Evolutionary conservation across 2,888 invertebrate genomes (phyloP), one percentile per base, ranked within the genome.

Genomic region (Leucoma salicis): DNA sequence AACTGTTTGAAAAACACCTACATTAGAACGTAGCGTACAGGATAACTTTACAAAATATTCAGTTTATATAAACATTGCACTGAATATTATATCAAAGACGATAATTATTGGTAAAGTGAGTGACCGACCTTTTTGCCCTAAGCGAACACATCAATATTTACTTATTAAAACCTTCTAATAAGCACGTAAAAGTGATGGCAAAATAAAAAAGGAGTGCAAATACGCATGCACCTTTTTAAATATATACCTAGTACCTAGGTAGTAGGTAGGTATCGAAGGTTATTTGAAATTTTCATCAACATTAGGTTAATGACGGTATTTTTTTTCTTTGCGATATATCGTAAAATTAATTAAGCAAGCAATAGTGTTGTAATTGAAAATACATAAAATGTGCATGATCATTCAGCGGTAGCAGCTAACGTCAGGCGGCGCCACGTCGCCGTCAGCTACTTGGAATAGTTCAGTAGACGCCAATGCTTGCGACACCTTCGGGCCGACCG

Each of bases 401-500:
- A 58, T 58, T 50, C 39, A 51, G 53, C 37, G 39, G 32, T 31
- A 52, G 53, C 48, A 55, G 53, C 36, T 35, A 40, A 63, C 62
- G 59, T 60, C 60, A 62, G 64, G 81, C 78, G 78, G 68, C 50
- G 58, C 77, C 79, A 78, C 46, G 52, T 61, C 57, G 66, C 49
- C 53, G 67, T 70, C 71, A 64, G 68, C 67, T 69, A 66, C 63
- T 76, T 76, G 66, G 68, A 78, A 82, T 77, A 70, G 63, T 63
- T 69, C 66, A 76, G 71, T 73, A 71, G 78, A 76, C 82, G 80
- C 77, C 78, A 75, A 62, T 58, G 69, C 58, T 84, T 84, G 82
- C 86, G 78, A 85, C 84, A 86, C 64, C 58, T 51, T 55, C 47
- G 53, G 49, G 53, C 54, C 52, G 55, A 66, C 74, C 72, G 77